A percentile compares a stretch with the other conserved stretches of the same genome.
phyloP scores from a whole-genome alignment of 1,140 invertebrate species.

The Lethrus apterus region DNA sequence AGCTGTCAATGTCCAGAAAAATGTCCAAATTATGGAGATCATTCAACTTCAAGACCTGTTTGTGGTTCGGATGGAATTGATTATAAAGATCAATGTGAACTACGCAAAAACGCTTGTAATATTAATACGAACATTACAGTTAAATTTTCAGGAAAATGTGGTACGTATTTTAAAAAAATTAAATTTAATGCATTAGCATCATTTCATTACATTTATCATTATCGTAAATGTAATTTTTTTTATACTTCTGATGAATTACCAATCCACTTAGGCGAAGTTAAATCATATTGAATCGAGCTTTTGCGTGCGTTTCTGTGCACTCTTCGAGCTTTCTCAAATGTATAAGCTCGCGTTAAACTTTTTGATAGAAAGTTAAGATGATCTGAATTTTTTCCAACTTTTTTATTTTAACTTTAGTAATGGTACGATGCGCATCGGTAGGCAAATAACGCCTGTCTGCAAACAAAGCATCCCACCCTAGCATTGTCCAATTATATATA shows the following conservation, averaged over 20 bases:
- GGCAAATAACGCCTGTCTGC: slow-evolving; percentile 16
- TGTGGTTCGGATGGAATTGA: slow-evolving; percentile 68
- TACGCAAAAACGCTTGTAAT: slow-evolving; percentile 69
- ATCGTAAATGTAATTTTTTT: background rate
- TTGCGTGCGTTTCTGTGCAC: no score
- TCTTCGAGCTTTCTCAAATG: slow-evolving; percentile 13
- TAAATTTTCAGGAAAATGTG: slow-evolving; percentile 83
- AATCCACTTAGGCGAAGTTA: background rate
- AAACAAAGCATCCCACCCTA: no score
- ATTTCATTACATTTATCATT: no score
- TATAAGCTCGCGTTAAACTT: slow-evolving; percentile 16
- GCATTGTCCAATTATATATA: no score
- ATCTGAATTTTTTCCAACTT: slow-evolving; percentile 19
- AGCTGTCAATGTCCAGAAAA: slow-evolving; percentile 66
- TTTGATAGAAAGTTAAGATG: slow-evolving; percentile 16
- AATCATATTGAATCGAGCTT: background rate
- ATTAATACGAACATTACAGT: slow-evolving; percentile 69
- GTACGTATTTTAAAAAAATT: slow-evolving; percentile 58
- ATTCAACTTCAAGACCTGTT: slow-evolving; percentile 62
- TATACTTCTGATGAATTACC: background rate
- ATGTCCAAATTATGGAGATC: slow-evolving; percentile 74
- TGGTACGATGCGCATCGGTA: slow-evolving; percentile 16
- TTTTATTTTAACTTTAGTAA: slow-evolving; percentile 20
- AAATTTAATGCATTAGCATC: no score
- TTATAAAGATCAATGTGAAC: slow-evolving; percentile 74